Evolutionary conservation across 2,797 vertebrate species (phyloP).

Genomic region (Loris lydekkerianus): DNA sequence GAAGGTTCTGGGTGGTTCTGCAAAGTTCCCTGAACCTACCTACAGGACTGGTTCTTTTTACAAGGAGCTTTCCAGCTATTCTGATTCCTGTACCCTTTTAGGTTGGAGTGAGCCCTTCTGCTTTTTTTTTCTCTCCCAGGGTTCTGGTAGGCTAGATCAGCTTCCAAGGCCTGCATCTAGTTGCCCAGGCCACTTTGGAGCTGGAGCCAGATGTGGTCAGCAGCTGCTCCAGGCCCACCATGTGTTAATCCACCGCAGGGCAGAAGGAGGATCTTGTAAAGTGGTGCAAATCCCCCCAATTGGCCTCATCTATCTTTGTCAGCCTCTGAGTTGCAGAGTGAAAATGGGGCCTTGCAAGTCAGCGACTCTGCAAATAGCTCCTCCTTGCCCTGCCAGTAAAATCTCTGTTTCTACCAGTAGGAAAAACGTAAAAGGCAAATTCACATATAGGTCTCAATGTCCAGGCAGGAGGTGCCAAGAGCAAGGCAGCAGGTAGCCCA

Average conservation of each 20-base stretch:
- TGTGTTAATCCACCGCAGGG: slow-evolving; percentile 71
- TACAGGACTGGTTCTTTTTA: not conserved
- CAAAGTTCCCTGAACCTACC: not conserved
- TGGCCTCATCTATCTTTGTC: slow-evolving; percentile 77
- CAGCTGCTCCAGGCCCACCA: slow-evolving; percentile 74
- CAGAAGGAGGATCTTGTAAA: slow-evolving; percentile 77
- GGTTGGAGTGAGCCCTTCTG: not conserved
- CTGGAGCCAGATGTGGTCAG: slow-evolving; percentile 81
- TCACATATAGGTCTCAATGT: not conserved
- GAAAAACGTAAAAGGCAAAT: slow-evolving; percentile 32
- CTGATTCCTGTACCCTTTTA: not conserved
- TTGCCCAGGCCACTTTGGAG: slow-evolving; percentile 65
- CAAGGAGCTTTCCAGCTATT: not conserved
- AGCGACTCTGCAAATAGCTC: slow-evolving; percentile 74
- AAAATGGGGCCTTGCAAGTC: slow-evolving; percentile 72
- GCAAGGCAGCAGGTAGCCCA: not conserved
- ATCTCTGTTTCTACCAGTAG: slow-evolving; percentile 20
- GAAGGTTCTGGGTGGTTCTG: not conserved
- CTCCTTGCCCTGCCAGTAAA: slow-evolving; percentile 4
- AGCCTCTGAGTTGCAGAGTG: slow-evolving; percentile 52
- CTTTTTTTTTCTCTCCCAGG: not conserved
- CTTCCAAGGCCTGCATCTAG: slow-evolving; percentile 23
- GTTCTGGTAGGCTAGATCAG: not conserved
- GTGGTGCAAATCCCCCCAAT: slow-evolving; percentile 80
- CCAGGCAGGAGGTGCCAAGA: not conserved